Base-by-base conservation (phyloP, 2,888 invertebrate genomes). In the Caenorhabditis sp. region DNA sequence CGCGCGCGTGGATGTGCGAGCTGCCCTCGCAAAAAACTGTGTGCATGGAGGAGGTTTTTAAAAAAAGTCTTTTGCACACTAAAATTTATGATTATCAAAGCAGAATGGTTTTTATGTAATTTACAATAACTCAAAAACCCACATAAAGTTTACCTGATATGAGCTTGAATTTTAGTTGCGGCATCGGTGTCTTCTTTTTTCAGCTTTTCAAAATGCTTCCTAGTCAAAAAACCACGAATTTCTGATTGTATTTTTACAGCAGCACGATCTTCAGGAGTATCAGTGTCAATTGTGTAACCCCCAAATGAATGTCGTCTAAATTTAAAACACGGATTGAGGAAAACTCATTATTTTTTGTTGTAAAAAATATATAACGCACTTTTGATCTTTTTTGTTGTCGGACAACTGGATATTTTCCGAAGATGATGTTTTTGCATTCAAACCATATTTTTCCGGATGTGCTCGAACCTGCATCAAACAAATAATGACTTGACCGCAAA, bases 101-200 rank as follows among this genome's bases (percentile, higher is more conserved):
- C 32, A 6, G 32, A 32, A 32, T 32, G 32, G 5, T 4, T 32
- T 6, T 4, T 32, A 6, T 32, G 32, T 32, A 32, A 6, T 32
- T 32, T 32, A 32, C n/a, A n/a, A n/a, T n/a, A n/a, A n/a, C n/a
- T n/a, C n/a, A n/a, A n/a, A n/a, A n/a, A n/a, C n/a, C n/a, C n/a
- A n/a, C n/a, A n/a, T 32, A 6, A 32, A 32, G 32, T 9, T 9
- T 9, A 89, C 85, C 96, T 95, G 95, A 96, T 96, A 61, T 96
- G 96, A 70, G 96, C 96, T 92, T 96, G 96, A 85, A 96, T 96
- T 93, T 96, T 96, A 81, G 96, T 95, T 32, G 96, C 96, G 0
- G 96, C 96, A 92, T 96, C 95, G 93, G 96, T 95, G 90, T 96
- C 93, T 88, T 96, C 95, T 20, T 96, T 96, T 93, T 96, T 96